Evolutionary conservation across 1,140 invertebrate species (phyloP).

Genomic region (Heliconius melpomene): DNA sequence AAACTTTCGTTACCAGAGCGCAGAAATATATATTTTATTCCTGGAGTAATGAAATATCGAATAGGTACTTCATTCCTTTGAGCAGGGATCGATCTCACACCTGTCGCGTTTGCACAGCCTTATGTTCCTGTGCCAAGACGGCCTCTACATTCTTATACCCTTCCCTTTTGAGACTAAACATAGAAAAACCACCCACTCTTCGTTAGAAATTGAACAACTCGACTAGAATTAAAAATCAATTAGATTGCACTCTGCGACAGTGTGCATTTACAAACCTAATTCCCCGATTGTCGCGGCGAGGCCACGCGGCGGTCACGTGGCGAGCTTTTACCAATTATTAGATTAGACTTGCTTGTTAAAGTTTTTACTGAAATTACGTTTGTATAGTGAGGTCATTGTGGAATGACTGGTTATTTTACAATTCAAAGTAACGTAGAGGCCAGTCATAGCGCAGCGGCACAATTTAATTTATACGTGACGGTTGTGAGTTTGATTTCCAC

Average conservation of each 20-base stretch:
- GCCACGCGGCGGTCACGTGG: constrained; percentile 40
- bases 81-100: too few species aligned
- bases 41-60: too few species aligned
- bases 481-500: too few species aligned
- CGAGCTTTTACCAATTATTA: constrained; percentile 44
- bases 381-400: background rate
- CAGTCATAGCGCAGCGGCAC: too few species aligned
- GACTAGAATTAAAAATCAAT: constrained; percentile 9
- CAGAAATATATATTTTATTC: too few species aligned
- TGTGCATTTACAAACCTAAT: constrained; percentile 32
- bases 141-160: background rate
- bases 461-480: too few species aligned
- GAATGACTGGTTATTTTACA: too few species aligned
- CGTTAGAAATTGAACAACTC: background rate
- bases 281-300: constrained; percentile 29
- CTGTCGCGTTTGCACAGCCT: too few species aligned
- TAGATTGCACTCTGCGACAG: constrained; percentile 9
- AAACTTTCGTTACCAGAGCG: too few species aligned
- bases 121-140: too few species aligned
- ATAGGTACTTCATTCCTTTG: too few species aligned
- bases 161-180: background rate
- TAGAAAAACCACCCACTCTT: background rate
- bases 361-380: constrained; percentile 8
- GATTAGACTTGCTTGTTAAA: constrained; percentile 27
- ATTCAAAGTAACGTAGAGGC: too few species aligned